phyloP scores from a whole-genome alignment of 2,113 vertebrate genomes.

The Psammodynastes pulverulentus region DNA sequence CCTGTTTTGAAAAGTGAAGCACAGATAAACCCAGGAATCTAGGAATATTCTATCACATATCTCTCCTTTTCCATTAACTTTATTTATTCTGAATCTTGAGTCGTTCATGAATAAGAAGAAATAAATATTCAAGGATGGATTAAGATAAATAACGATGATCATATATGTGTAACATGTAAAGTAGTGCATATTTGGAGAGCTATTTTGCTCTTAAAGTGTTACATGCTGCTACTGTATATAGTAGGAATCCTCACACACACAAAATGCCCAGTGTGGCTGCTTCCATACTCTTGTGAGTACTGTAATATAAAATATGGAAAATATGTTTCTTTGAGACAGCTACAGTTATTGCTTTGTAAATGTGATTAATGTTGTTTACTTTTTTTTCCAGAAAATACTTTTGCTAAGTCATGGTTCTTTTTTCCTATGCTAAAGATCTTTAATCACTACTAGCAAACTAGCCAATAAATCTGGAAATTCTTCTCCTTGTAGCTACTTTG shows the following conservation, averaged over 20 bases:
- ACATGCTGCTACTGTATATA: background rate
- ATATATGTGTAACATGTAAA: background rate
- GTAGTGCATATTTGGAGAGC: background rate
- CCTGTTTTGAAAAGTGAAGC: background rate
- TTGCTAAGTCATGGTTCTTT: conserved; percentile 1
- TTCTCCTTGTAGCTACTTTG: background rate
- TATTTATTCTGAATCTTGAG: background rate
- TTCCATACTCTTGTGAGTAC: background rate
- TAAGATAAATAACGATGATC: background rate
- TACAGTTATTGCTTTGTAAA: background rate
- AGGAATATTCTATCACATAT: background rate
- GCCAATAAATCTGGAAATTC: background rate
- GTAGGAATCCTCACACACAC: background rate
- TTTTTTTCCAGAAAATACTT: background rate
- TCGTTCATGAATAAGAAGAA: background rate
- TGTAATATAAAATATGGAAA: background rate
- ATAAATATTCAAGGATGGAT: background rate
- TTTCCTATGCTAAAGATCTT: background rate
- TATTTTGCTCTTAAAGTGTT: background rate
- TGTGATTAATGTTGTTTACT: conserved; percentile 3
- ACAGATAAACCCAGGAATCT: background rate
- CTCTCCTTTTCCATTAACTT: background rate
- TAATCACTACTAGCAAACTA: background rate
- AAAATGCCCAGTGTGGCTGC: background rate
- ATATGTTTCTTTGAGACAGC: background rate